Conservation (phyloP, 2,113 vertebrate species). For the Rhombomys opimus region DNA sequence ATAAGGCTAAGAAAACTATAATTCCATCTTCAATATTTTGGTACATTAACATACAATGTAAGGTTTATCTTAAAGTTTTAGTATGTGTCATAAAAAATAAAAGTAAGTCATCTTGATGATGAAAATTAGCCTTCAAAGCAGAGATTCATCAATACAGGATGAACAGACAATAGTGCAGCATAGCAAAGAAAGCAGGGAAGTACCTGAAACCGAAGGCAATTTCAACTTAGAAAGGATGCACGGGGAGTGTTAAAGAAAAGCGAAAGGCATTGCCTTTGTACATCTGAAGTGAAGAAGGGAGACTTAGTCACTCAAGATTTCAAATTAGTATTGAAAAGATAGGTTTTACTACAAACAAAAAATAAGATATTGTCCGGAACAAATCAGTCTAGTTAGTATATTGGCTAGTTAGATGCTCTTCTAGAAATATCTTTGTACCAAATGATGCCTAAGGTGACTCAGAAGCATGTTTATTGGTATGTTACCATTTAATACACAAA, state of each 20-base stretch:
- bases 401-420: not conserved
- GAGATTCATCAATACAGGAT: not conserved
- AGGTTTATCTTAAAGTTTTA: not conserved
- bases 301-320: not conserved
- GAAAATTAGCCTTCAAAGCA: not conserved
- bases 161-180: not conserved
- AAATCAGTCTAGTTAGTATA: not conserved
- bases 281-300: not conserved
- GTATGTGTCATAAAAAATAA: not conserved
- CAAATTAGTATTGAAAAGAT: slow-evolving; percentile 30
- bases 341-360: not conserved
- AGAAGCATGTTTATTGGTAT: not conserved
- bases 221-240: slow-evolving; percentile 1
- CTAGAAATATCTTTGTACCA: slow-evolving; percentile 1
- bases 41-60: not conserved
- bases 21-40: not conserved
- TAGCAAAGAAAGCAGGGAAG: not conserved
- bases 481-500: not conserved
- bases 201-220: not conserved
- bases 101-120: not conserved
- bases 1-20: not conserved
- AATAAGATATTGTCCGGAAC: not conserved
- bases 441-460: not conserved
- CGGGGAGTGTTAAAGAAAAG: not conserved
- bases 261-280: not conserved